Base-by-base conservation (phyloP, 2,113 vertebrate species). In the Craseonycteris thonglongyai region DNA sequence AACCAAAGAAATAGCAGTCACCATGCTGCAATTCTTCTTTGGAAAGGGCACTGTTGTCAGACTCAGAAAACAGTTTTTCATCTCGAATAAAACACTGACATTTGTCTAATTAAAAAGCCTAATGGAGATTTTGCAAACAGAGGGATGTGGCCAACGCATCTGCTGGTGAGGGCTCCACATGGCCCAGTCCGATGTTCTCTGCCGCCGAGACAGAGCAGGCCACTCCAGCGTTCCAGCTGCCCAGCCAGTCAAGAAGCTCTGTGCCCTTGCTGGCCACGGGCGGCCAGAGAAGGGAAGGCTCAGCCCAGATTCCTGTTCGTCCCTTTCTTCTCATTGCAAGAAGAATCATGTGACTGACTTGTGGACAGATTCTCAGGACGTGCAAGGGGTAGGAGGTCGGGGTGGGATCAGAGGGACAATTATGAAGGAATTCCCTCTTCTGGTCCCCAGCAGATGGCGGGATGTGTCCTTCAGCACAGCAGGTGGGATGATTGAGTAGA, bases 51-150 rank as follows among this genome's bases (percentile, higher is more conserved):
- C 63, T 92, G 84, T 92, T 96, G 80, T 95, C 94, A 95, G 90
- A 90, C 88, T 94, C 72, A 56, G 88, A 76, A 96, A 87, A 93
- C 89, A 95, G 91, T 92, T 96, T 96, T 80, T 91, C 51, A 45
- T 92, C 89, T 82, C 1, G 4, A 94, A 96, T 87, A 92, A 90
- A 94, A 96, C 88, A 95, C 69, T 96, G 94, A 95, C 91, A 95
- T 94, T 96, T 92, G 88, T 89, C 91, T 97, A 95, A 97, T 97
- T 96, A 93, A 95, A 61, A 96, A 92, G 76, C 59, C 93, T 95
- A 96, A 91, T 90, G 90, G 88, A 94, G 86, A 95, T 54, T 96
- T 83, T 91, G 54, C 94, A 89, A 84, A 69, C 88, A 94, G 93
- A 97, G 93, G 63, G 85, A 96, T 45, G 74, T 3, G 4, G 66